phyloP scores from a whole-genome alignment of 2,888 invertebrate genomes.

The Mesochorus sp. region DNA sequence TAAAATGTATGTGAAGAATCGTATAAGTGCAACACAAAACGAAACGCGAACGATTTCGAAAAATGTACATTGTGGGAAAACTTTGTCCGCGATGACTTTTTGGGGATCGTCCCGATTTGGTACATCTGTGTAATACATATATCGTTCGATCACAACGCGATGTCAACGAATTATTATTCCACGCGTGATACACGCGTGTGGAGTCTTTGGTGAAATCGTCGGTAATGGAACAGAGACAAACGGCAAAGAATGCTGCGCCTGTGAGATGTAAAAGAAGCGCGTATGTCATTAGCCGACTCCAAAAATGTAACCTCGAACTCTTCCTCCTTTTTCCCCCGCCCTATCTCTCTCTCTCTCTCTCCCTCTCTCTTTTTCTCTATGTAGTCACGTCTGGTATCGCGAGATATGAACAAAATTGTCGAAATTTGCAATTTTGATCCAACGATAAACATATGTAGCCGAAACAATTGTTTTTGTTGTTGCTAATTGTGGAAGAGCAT shows the following conservation, averaged over 20 bases:
- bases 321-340: too few species aligned
- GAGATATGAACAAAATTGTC: neutral
- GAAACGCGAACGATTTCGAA: constrained; percentile 36
- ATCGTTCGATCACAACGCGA: constrained; percentile 15
- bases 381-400: neutral
- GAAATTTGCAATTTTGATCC: constrained; percentile 17
- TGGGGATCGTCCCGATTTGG: constrained; percentile 46
- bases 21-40: neutral
- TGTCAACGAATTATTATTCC: constrained; percentile 62
- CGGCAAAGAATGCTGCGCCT: constrained; percentile 38
- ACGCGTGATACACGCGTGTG: constrained; percentile 41
- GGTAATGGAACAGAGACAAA: constrained; percentile 33
- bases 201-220: constrained; percentile 48
- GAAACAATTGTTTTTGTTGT: neutral
- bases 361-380: neutral
- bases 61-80: constrained; percentile 53
- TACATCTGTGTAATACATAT: neutral
- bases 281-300: constrained; percentile 58
- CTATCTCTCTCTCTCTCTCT: too few species aligned
- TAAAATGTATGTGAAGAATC: constrained; percentile 17
- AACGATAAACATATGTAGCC: neutral
- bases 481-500: neutral
- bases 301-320: constrained; percentile 59
- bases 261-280: constrained; percentile 32
- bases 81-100: constrained; percentile 15